Evolutionary conservation across 2,888 invertebrate genomes (phyloP).

Genomic region (Hypolimnas misippus): DNA sequence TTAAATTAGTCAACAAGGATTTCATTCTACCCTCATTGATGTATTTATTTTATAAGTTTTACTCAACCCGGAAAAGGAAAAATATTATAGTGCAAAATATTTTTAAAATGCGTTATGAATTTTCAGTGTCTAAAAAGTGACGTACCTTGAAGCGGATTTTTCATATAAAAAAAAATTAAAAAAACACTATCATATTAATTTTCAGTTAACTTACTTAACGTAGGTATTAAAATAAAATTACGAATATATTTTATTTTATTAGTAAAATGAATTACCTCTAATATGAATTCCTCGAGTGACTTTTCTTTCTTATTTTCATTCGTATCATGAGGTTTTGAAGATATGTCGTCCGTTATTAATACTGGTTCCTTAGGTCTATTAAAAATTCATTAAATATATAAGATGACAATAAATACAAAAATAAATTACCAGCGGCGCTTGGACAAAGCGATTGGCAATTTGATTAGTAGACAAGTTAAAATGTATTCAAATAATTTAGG

Average conservation of each 20-base stretch:
- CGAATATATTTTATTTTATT: background rate
- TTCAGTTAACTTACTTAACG: too few species aligned
- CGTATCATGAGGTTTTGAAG: background rate
- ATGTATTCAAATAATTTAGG: too few species aligned
- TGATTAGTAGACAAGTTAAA: too few species aligned
- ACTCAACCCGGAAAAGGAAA: background rate
- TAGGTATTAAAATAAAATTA: too few species aligned
- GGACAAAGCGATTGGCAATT: too few species aligned
- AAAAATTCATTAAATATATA: background rate
- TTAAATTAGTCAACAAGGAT: background rate
- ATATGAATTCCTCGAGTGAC: constrained; percentile 48
- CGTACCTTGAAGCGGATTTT: too few species aligned
- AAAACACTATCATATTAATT: too few species aligned
- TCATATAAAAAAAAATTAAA: too few species aligned
- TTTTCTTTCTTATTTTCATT: constrained; percentile 25
- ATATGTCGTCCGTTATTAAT: background rate
- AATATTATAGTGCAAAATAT: background rate
- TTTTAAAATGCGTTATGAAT: too few species aligned
- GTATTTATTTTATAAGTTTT: background rate
- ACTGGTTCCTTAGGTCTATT: constrained; percentile 17
- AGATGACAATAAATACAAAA: background rate
- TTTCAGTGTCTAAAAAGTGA: too few species aligned
- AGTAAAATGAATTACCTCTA: constrained; percentile 52
- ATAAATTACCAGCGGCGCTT: background rate
- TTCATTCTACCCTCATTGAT: constrained; percentile 10